phyloP scores from a whole-genome alignment of 2,888 invertebrate species.

The Notodonta ziczac region DNA sequence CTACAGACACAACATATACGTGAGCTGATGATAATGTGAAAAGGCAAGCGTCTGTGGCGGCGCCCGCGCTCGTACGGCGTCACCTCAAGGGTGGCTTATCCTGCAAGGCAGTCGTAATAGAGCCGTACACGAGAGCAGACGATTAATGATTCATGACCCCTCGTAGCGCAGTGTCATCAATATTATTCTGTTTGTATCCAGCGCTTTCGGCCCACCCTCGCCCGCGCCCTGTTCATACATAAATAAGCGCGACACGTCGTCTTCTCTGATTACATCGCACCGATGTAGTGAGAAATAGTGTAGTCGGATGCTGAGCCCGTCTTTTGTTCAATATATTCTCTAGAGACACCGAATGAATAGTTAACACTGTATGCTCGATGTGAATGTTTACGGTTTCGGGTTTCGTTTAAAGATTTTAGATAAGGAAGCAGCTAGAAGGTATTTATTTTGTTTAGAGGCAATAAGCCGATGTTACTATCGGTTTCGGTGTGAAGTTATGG shows the following conservation, averaged over 20 bases:
- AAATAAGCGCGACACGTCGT: constrained; percentile 85
- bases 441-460: constrained; percentile 79
- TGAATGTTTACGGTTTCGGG: constrained; percentile 82
- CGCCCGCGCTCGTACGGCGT: constrained; percentile 46
- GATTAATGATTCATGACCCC: constrained; percentile 85
- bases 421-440: constrained; percentile 62
- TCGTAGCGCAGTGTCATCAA: constrained; percentile 84
- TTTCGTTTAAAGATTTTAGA: constrained; percentile 81
- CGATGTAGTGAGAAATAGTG: constrained; percentile 85
- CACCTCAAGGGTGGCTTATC: constrained; percentile 80
- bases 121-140: constrained; percentile 81
- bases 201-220: constrained; percentile 80
- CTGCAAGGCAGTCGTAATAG: constrained; percentile 80
- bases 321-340: constrained; percentile 83
- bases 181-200: constrained; percentile 85
- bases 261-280: constrained; percentile 85
- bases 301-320: constrained; percentile 79
- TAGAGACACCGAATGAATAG: constrained; percentile 78
- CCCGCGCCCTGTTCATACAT: constrained; percentile 83
- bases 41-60: constrained; percentile 52
- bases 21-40: constrained; percentile 23
- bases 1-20: constrained; percentile 14
- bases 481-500: constrained; percentile 66
- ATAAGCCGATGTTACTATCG: constrained; percentile 80
- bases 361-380: constrained; percentile 77